Evolutionary conservation across 2,113 vertebrate species (phyloP), one percentile per base, ranked within the genome.

Genomic region (Lepus europaeus): DNA sequence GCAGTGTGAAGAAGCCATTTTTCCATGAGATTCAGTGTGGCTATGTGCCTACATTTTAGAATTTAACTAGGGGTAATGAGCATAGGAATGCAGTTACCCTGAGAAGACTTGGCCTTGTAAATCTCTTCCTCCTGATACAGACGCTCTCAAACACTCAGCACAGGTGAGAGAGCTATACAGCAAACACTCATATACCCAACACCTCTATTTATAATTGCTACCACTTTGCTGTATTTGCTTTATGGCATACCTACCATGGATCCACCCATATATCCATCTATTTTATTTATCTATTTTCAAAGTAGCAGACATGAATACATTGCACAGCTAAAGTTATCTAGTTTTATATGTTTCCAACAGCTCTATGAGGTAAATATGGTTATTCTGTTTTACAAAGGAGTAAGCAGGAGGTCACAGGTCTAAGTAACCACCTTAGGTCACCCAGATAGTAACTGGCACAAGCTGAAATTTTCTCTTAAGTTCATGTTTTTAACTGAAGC

Each of bases 241-340:
- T 36, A 33, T 33, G 9, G 56, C 19, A 51, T 25, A n/a, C 45
- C 10, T 87, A 39, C 74, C n/a, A 93, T 76, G 51, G 70, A 82
- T 36, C 51, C 36, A 63, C 20, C 9, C 66, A 87, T 90, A 29
- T 12, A 74, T 61, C 29, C 29, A 9, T 39, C 53, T 78, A 39
- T 68, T 78, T 86, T 69, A 36, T 49, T 87, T 89, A 81, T 63
- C n/a, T 23, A 51, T 94, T 77, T 45, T 89, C 33, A 73, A 93
- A 90, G 27, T 63, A 61, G n/a, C 23, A 80, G 19, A 39, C 13
- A 6, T 70, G 45, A 85, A 59, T 45, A 72, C 4, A 85, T 16
- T 72, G 86, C 23, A 72, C 3, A 9, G 9, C 53, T 64, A 25
- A 91, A 63, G 23, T 90, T 81, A 88, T 53, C 31, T 88, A 64